phyloP scores from a whole-genome alignment of 2,797 vertebrate species.

The Peromyscus nudipes region DNA sequence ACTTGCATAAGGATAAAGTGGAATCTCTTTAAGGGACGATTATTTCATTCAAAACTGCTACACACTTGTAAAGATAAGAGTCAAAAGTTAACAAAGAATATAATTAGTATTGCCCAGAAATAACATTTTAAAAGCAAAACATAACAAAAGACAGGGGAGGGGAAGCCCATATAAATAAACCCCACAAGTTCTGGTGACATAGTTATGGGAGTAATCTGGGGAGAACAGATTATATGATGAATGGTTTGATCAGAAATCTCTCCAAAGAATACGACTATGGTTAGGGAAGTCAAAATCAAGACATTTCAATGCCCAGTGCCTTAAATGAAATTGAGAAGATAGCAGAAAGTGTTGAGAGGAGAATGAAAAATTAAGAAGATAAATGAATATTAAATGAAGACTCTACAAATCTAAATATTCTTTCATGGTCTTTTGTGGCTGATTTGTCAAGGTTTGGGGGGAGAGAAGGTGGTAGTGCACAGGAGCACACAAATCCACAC shows the following conservation, averaged over 20 bases:
- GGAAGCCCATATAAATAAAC: neutral
- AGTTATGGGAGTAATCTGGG: neutral
- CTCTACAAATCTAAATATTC: neutral
- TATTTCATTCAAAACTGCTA: neutral
- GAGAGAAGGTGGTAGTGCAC: no score
- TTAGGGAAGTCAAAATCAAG: neutral
- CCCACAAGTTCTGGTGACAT: neutral
- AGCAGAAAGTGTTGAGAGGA: neutral
- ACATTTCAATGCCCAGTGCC: neutral
- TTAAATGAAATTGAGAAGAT: neutral
- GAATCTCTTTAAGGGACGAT: neutral
- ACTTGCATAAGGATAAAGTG: neutral
- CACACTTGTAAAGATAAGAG: neutral
- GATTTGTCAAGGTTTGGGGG: neutral
- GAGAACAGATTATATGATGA: neutral
- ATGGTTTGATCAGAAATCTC: neutral
- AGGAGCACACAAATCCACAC: neutral
- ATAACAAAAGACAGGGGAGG: no score
- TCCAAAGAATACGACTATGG: neutral
- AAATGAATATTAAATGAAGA: neutral
- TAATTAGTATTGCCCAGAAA: neutral
- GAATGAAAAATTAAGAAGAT: neutral
- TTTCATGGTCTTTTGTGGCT: neutral
- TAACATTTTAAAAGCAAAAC: neutral
- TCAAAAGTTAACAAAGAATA: neutral